These are phyloP conservation scores for Neocrepidodera transversa DNA, from an alignment of 2,888 invertebrate species.

Conservation along the genomic window DNA sequence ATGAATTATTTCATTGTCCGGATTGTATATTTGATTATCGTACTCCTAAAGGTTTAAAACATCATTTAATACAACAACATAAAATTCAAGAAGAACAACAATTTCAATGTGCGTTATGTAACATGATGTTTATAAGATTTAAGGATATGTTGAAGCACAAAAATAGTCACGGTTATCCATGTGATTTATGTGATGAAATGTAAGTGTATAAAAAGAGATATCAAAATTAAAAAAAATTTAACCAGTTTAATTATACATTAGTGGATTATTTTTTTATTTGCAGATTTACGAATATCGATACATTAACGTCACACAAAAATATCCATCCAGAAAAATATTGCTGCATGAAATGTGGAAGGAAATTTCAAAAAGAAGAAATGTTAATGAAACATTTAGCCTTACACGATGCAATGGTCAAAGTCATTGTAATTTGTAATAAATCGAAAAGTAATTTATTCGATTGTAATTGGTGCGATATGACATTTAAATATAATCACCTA, in stretches of 20 bases:
- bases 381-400: conserved; percentile 10
- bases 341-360: conserved; percentile 18
- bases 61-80: conserved; percentile 12
- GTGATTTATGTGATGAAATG: conserved; percentile 13
- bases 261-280: neutral
- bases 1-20: conserved; percentile 6
- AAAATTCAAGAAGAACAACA: conserved; percentile 6
- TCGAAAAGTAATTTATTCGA: neutral
- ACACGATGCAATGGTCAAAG: conserved; percentile 12
- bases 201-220: too few relatives aligned
- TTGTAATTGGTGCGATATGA: neutral
- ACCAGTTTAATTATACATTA: too few relatives aligned
- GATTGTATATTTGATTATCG: conserved; percentile 17
- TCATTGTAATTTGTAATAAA: neutral
- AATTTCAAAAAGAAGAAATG: conserved; percentile 4
- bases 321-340: conserved; percentile 11
- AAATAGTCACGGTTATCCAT: conserved; percentile 7
- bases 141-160: conserved; percentile 19
- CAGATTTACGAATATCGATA: conserved; percentile 18
- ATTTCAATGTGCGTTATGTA: conserved; percentile 14
- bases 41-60: conserved; percentile 12
- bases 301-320: conserved; percentile 9
- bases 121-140: conserved; percentile 12
- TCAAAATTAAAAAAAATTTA: neutral
- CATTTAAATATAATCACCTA: neutral